Evolutionary conservation across 2,888 invertebrate species (phyloP).

Genomic region (Spilarctia lutea): DNA sequence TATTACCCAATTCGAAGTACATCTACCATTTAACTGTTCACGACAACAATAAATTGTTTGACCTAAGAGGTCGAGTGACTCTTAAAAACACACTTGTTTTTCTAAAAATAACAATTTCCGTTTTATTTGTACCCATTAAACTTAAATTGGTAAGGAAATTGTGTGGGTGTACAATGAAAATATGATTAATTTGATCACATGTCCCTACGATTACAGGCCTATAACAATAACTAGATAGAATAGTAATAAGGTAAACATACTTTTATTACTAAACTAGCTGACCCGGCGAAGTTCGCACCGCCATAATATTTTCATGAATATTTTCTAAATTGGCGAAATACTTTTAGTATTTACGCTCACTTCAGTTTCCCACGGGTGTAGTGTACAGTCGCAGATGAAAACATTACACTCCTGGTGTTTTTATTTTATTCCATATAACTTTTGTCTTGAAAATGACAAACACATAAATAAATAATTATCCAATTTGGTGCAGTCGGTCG

Average conservation of each 20-base stretch:
- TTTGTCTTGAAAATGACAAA: too few relatives aligned
- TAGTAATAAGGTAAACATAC: neutral
- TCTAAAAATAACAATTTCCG: constrained; percentile 28
- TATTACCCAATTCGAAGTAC: constrained; percentile 20
- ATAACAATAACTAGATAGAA: neutral
- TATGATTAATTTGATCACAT: constrained; percentile 24
- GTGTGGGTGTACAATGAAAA: constrained; percentile 17
- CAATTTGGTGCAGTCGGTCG: too few relatives aligned
- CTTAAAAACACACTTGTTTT: constrained; percentile 20
- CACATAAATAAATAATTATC: too few relatives aligned
- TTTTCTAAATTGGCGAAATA: too few relatives aligned
- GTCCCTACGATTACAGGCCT: neutral
- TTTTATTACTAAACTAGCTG: too few relatives aligned
- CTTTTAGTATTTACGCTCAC: too few relatives aligned
- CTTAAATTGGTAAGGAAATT: constrained; percentile 29
- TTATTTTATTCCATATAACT: too few relatives aligned
- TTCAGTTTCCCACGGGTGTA: too few relatives aligned
- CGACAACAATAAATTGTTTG: constrained; percentile 39
- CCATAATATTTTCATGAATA: too few relatives aligned
- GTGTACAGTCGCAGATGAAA: too few relatives aligned
- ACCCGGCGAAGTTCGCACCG: too few relatives aligned
- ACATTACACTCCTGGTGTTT: too few relatives aligned
- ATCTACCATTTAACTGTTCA: constrained; percentile 17
- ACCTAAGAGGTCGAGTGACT: constrained; percentile 37
- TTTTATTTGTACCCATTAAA: constrained; percentile 40